Base-by-base conservation (phyloP, 2,888 invertebrate genomes). In the Andrena marginata region DNA sequence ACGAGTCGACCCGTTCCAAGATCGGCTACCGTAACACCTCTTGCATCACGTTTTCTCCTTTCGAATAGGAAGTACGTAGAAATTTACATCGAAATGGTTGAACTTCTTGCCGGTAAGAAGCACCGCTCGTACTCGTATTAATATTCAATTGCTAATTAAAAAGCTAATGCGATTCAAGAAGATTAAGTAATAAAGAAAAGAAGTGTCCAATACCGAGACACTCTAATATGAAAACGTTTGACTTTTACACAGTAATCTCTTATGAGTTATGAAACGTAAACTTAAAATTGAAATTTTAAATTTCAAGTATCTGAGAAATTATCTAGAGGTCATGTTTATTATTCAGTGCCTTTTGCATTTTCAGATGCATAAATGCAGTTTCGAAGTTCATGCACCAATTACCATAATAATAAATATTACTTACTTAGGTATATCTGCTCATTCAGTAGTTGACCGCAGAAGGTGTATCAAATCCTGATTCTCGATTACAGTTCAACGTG, bases 101-200 rank as follows among this genome's bases (percentile, higher is more conserved):
- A 7, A 13, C 42, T 51, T 35, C 60, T 75, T 51, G 35, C 0
- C 49, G 33, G 13, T 35, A 75, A 62, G 35, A n/a, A 20, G 10
- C 10, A 13, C 20, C 3, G 16, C 42, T 42, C 42, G 42, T 42
- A 16, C 42, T 42, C 42, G 42, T 62, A 62, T 75, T 60, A 76
- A 76, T 76, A 71, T 71, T 71, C 51, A 62, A 35, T 42, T 10
- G n/a, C 29, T 23, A 35, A 59, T 51, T 51, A 10, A 35, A 70
- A 62, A 16, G 29, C 35, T 10, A 23, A 35, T 10, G 20, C 42
- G 20, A 51, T 62, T 62, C 31, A 10, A 51, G n/a, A 35, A n/a
- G 29, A 29, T 54, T 54, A 10, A 63, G 42, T 1, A 42, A n/a
- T 13, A 20, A 6, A 4, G 20, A 20, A 35, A 26, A 26, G 4